These are phyloP conservation scores for Istiophorus platypterus DNA, from an alignment of 2,113 vertebrate species.

Conservation along the genomic window DNA sequence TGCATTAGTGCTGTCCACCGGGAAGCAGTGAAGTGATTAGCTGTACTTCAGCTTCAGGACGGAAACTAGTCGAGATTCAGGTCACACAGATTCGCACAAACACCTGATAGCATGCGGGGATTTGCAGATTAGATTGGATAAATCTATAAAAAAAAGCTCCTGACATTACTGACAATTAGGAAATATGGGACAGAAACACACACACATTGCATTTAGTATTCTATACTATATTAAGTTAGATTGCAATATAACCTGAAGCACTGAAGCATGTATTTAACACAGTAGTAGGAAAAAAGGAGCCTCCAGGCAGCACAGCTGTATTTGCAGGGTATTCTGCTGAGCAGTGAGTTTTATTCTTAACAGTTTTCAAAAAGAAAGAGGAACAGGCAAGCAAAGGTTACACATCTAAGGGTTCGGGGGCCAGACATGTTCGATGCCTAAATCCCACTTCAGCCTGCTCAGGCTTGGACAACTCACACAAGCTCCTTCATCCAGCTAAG, in stretches of 20 bases:
- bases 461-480: background rate
- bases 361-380: background rate
- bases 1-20: slow-evolving; percentile 67
- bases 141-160: background rate
- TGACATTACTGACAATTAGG: background rate
- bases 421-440: background rate
- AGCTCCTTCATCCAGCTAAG: background rate
- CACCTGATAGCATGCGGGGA: slow-evolving; percentile 8
- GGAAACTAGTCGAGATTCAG: slow-evolving; percentile 40
- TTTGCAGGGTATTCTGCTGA: background rate
- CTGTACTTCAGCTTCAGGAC: slow-evolving; percentile 61
- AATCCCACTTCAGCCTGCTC: background rate
- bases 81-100: slow-evolving; percentile 39
- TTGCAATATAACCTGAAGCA: background rate
- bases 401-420: background rate
- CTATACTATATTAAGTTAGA: background rate
- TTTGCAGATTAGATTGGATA: background rate
- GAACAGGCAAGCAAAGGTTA: too few species aligned
- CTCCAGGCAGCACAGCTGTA: background rate
- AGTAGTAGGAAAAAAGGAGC: too few species aligned
- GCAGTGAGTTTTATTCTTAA: background rate
- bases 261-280: too few species aligned
- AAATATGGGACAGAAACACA: background rate
- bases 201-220: background rate
- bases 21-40: slow-evolving; percentile 73